A percentile compares a stretch with the other conserved stretches of the same genome.
Conservation (phyloP, 2,888 invertebrate species). For the Aelia acuminata region DNA sequence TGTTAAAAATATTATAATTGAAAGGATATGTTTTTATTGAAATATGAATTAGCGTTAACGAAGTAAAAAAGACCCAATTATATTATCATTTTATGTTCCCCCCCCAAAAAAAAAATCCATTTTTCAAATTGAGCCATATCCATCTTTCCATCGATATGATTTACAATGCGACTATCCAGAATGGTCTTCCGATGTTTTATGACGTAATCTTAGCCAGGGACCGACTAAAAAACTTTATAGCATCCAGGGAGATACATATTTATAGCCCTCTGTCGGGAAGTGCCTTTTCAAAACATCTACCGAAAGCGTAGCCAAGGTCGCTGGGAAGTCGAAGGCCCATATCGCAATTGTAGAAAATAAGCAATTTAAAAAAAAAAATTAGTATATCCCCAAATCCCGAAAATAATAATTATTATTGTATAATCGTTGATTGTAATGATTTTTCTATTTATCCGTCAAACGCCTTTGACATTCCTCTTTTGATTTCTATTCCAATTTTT, state of each 20-base stretch:
- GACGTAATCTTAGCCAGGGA: constrained; percentile 6
- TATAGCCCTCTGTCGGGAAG: background rate
- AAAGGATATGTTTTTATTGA: too few species aligned
- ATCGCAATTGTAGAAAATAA: background rate
- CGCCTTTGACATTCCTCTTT: too few species aligned
- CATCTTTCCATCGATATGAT: background rate
- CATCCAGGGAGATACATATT: background rate
- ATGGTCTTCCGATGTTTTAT: constrained; percentile 10
- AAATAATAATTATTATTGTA: too few species aligned
- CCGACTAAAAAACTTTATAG: constrained; percentile 11
- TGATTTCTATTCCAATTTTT: too few species aligned
- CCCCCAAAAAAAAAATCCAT: background rate
- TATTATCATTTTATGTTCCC: background rate
- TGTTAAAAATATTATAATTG: too few species aligned
- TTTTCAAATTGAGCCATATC: background rate
- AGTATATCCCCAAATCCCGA: too few species aligned
- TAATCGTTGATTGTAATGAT: too few species aligned
- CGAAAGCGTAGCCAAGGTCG: background rate
- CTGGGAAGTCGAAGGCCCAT: background rate
- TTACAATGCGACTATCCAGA: background rate
- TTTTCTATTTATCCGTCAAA: too few species aligned
- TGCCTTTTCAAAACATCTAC: background rate
- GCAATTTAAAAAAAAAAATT: background rate
- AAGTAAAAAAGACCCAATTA: too few species aligned
- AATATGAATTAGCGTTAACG: too few species aligned